Percentiles rank a stretch among this genome's conserved stretches.
phyloP scores from a whole-genome alignment of 2,888 invertebrate genomes.

The Thecocarcelia acutangulata region DNA sequence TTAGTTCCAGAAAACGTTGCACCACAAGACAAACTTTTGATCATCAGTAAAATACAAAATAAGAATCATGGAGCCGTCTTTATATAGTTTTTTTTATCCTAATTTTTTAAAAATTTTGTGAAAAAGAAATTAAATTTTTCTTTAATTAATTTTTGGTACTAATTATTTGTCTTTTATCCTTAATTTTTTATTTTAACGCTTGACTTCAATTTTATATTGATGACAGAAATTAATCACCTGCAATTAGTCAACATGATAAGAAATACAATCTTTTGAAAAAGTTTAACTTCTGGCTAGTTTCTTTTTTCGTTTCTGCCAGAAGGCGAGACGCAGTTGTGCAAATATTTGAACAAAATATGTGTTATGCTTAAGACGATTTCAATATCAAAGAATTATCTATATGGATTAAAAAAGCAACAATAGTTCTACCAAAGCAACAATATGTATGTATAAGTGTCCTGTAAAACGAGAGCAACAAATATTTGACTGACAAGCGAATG shows the following conservation, averaged over 20 bases:
- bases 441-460: background rate
- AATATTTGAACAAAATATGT: conserved; percentile 55
- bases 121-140: too few relatives aligned
- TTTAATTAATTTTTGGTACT: too few relatives aligned
- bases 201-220: too few relatives aligned
- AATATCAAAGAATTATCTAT: background rate
- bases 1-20: too few relatives aligned
- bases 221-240: conserved; percentile 52
- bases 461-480: conserved; percentile 33
- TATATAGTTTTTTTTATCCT: too few relatives aligned
- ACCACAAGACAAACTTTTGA: too few relatives aligned
- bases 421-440: background rate
- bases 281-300: background rate
- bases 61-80: too few relatives aligned
- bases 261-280: conserved; percentile 8
- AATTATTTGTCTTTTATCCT: too few relatives aligned
- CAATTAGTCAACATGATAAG: conserved; percentile 52
- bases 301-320: background rate
- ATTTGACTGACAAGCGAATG: conserved; percentile 54
- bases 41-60: too few relatives aligned
- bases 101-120: too few relatives aligned
- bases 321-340: conserved; percentile 60
- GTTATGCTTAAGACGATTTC: conserved; percentile 30
- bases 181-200: too few relatives aligned
- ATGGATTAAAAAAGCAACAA: background rate